phyloP scores from a whole-genome alignment of 2,797 vertebrate genomes.

The Trachops cirrhosus region DNA sequence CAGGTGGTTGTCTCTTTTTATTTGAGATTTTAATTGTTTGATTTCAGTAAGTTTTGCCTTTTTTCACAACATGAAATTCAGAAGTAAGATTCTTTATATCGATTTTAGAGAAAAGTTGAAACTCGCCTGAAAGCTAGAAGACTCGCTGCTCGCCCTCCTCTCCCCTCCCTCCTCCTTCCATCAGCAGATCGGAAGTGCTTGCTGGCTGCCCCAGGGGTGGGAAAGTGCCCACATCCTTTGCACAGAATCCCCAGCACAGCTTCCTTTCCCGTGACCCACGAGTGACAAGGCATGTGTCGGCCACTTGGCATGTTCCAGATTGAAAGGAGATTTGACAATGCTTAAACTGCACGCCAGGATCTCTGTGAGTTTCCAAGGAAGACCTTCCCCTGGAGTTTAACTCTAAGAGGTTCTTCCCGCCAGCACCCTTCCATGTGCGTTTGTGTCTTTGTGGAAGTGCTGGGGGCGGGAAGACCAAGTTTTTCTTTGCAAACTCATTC shows the following conservation, averaged over 20 bases:
- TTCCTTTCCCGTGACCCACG: not conserved
- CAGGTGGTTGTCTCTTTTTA: not conserved
- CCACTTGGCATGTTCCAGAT: not conserved
- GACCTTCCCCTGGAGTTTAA: not conserved
- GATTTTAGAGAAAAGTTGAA: not conserved
- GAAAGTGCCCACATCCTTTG: not conserved
- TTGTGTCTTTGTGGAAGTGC: not conserved
- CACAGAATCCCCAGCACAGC: not conserved
- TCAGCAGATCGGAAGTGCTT: not conserved
- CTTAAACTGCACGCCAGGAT: not conserved
- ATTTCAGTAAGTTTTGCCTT: not conserved
- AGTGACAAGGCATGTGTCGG: not conserved
- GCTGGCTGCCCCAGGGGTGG: not conserved
- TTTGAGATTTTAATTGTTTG: constrained; percentile 5
- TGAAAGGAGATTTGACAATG: not conserved
- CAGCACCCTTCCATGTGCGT: not conserved
- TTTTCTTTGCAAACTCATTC: not conserved
- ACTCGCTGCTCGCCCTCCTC: rapidly evolving
- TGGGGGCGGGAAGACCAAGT: not conserved
- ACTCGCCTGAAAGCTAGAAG: not conserved
- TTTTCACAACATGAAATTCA: not conserved
- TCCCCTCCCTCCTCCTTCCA: not conserved
- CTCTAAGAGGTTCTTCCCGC: not conserved
- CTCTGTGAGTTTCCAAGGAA: constrained; percentile 28
- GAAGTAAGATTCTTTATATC: not conserved